phyloP scores from a whole-genome alignment of 2,113 vertebrate genomes.

The Chloropsis cyanopogon region DNA sequence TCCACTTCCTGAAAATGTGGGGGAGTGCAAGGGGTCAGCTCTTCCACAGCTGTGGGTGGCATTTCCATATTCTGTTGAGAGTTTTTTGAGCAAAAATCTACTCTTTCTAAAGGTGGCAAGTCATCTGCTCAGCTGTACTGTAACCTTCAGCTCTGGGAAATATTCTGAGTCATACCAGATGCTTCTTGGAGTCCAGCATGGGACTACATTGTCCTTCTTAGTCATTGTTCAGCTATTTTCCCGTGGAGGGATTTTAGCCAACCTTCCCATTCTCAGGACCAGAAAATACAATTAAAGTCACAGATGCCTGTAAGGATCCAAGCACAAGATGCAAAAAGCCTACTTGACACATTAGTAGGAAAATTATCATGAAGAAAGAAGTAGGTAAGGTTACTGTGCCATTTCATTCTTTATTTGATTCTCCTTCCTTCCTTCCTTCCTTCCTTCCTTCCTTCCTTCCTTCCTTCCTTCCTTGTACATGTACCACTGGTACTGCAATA shows the following conservation, averaged over 20 bases:
- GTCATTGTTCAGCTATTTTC: slow-evolving; percentile 34
- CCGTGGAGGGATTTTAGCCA: neutral
- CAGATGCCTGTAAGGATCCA: neutral
- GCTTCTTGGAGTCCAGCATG: neutral
- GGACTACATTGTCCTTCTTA: slow-evolving; percentile 44
- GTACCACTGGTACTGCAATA: neutral
- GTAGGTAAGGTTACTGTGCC: neutral
- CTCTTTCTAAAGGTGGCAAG: neutral
- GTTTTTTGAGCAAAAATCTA: neutral
- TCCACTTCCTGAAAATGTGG: neutral
- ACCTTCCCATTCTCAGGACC: slow-evolving; percentile 4
- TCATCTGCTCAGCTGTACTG: neutral
- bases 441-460: too few relatives aligned
- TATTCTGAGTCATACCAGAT: slow-evolving; percentile 45
- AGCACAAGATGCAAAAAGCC: neutral
- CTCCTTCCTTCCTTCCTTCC: neutral
- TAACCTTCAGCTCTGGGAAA: slow-evolving; percentile 42
- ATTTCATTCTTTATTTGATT: neutral
- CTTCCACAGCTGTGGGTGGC: neutral
- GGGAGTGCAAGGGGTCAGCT: neutral
- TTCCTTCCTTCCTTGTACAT: neutral
- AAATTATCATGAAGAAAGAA: neutral
- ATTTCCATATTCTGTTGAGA: neutral
- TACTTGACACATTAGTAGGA: neutral
- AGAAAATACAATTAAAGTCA: slow-evolving; percentile 1